phyloP scores from a whole-genome alignment of 2,797 vertebrate species.

The Enteromius argenteus region DNA sequence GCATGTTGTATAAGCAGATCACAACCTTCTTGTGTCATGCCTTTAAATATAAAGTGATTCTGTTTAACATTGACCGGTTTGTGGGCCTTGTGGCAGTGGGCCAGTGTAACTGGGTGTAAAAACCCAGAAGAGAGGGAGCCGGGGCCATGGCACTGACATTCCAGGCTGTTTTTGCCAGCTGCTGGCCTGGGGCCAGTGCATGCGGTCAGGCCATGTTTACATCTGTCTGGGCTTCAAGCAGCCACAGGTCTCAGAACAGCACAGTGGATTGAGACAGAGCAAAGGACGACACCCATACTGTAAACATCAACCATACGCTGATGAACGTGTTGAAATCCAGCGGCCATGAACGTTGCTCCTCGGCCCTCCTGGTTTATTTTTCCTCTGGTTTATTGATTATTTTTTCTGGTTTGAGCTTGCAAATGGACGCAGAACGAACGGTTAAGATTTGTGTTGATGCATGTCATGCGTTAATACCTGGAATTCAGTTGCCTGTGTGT shows the following conservation, averaged over 20 bases:
- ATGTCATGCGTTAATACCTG: neutral
- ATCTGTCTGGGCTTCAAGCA: conserved; percentile 78
- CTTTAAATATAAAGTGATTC: conserved; percentile 51
- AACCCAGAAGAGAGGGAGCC: conserved; percentile 56
- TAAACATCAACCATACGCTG: conserved; percentile 55
- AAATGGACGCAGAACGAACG: neutral
- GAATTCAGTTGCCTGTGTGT: conserved; percentile 21
- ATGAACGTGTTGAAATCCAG: conserved; percentile 59
- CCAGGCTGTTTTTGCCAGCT: conserved; percentile 56
- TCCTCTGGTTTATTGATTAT: conserved; percentile 28
- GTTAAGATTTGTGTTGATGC: conserved; percentile 30
- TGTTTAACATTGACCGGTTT: conserved; percentile 31
- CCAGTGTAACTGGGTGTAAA: conserved; percentile 31
- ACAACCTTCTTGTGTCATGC: conserved; percentile 31
- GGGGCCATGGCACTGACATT: conserved; percentile 55
- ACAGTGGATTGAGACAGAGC: conserved; percentile 26
- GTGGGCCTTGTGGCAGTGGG: conserved; percentile 38
- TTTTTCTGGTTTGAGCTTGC: conserved; percentile 17
- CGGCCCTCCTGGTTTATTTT: conserved; percentile 45
- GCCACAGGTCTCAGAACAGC: conserved; percentile 50
- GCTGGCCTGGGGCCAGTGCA: conserved; percentile 71
- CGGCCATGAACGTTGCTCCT: conserved; percentile 11
- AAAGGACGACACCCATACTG: conserved; percentile 42
- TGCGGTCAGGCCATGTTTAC: conserved; percentile 82
- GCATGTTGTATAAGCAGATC: conserved; percentile 27